phyloP scores from a whole-genome alignment of 2,797 vertebrate species.

The Antrozous pallidus region DNA sequence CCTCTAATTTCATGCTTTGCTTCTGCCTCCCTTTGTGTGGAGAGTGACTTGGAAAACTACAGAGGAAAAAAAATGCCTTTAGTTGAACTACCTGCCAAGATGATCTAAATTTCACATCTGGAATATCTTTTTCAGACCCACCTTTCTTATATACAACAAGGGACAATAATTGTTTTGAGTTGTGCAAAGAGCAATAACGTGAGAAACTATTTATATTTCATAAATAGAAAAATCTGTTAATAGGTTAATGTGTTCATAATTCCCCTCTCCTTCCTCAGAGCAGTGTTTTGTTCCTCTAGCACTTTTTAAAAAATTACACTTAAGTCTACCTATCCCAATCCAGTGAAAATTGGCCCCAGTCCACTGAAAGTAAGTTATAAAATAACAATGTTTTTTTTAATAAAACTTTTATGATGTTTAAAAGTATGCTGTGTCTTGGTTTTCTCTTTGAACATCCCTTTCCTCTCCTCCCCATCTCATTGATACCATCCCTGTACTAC shows the following conservation, averaged over 20 bases:
- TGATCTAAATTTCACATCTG: not conserved
- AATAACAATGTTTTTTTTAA: not conserved
- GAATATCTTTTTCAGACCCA: not conserved
- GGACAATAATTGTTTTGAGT: not conserved
- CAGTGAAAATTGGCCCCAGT: not conserved
- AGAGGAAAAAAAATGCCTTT: slow-evolving; percentile 18
- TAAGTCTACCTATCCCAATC: not conserved
- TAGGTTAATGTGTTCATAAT: not conserved
- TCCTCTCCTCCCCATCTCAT: not conserved
- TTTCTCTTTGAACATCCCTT: not conserved
- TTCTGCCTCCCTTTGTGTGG: not conserved
- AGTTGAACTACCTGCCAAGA: not conserved
- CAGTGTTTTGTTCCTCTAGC: not conserved
- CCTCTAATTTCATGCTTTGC: not conserved
- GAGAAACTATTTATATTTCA: not conserved
- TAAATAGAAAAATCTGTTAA: slow-evolving; percentile 7
- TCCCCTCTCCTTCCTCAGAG: not conserved
- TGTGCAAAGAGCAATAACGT: not conserved
- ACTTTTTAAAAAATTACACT: not conserved
- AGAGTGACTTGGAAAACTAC: not conserved
- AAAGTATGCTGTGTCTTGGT: not conserved
- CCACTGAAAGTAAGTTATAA: not conserved
- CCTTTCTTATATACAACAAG: not conserved
- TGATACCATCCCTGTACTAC: not conserved
- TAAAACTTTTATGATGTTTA: not conserved